These are phyloP conservation scores for Lissonota sp. DNA, from an alignment of 2,888 invertebrate species.

Conservation along the genomic window DNA sequence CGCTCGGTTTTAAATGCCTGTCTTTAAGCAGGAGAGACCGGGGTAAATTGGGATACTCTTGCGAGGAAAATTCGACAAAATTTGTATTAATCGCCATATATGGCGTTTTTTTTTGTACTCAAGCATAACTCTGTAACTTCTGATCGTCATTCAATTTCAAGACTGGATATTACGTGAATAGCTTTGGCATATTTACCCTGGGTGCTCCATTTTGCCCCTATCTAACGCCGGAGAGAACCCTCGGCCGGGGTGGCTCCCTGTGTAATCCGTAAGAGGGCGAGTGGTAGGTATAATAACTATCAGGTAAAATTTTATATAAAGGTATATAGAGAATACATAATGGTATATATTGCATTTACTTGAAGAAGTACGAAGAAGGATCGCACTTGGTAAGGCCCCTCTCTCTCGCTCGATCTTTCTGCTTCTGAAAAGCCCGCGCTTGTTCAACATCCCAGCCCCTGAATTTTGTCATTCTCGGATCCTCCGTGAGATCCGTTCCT, in stretches of 20 bases:
- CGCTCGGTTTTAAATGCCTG: conserved; percentile 17
- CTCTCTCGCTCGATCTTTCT: conserved; percentile 12
- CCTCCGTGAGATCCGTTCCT: conserved; percentile 78
- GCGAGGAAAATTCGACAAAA: too few species aligned
- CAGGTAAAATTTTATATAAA: conserved; percentile 54
- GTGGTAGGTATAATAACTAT: conserved; percentile 60
- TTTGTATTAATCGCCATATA: too few species aligned
- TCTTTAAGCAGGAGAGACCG: too few species aligned
- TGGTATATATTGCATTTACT: conserved; percentile 42
- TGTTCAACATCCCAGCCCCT: conserved; percentile 70
- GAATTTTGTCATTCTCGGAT: conserved; percentile 78
- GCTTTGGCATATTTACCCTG: too few species aligned
- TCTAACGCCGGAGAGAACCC: conserved; percentile 1
- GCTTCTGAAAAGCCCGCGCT: conserved; percentile 65
- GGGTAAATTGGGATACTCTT: too few species aligned
- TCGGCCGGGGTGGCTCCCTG: conserved; percentile 29
- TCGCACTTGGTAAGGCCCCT: conserved; percentile 59
- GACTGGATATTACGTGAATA: too few species aligned
- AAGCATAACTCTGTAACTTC: too few species aligned
- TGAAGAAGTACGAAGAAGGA: conserved; percentile 49
- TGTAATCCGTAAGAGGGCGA: conserved; percentile 60
- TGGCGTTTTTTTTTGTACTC: too few species aligned
- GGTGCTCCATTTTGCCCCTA: too few species aligned
- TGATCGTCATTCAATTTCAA: too few species aligned
- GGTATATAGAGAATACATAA: conserved; percentile 34